Evolutionary conservation across 2,888 invertebrate genomes (phyloP), one percentile per base, ranked within the genome.

Genomic region (Prosopocoilus inquinatus): DNA sequence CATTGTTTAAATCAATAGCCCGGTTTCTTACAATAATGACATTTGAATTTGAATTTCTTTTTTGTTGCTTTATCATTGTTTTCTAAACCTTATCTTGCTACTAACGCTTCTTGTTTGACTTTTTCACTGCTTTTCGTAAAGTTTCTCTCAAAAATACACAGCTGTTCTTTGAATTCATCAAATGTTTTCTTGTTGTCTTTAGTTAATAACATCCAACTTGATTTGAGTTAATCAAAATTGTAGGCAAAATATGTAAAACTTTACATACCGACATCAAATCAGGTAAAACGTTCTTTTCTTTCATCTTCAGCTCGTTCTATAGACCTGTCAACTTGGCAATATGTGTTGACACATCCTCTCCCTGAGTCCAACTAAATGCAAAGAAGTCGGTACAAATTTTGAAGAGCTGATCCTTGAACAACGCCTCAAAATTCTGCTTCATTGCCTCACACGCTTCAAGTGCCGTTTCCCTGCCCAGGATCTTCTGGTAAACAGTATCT

Each of bases 381-480:
- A 20, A 20, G 20, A 20, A 20, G 4, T 20, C 20, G 4, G 20
- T 20, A 20, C 2, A 20, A 60, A 50, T 69, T 55, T 70, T 72
- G 28, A 74, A 39, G 59, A 70, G 20, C 4, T 20, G 69, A 62
- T 73, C 69, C 53, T 66, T 68, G 7, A 70, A 67, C 20, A 65
- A 58, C 33, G 70, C 68, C 56, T 71, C 65, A 51, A 70, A 70
- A 7, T 20, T 20, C 67, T 50, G 51, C 50, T 65, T 67, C 33
- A 68, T 60, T 13, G 64, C 62, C 53, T 71, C 64, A 67, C 70
- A 70, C 20, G 66, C 63, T 8, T 73, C 68, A 45, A 57, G 51
- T 0, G 71, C 70, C 45, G 68, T 64, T 13, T 69, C 64, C 64
- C 65, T 68, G 52, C 71, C 71, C 70, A 72, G 70, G 33, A 71